A percentile compares a stretch with the other conserved stretches of the same genome.
Conservation (phyloP, 2,113 vertebrate genomes). For the Brachirus orientalis region DNA sequence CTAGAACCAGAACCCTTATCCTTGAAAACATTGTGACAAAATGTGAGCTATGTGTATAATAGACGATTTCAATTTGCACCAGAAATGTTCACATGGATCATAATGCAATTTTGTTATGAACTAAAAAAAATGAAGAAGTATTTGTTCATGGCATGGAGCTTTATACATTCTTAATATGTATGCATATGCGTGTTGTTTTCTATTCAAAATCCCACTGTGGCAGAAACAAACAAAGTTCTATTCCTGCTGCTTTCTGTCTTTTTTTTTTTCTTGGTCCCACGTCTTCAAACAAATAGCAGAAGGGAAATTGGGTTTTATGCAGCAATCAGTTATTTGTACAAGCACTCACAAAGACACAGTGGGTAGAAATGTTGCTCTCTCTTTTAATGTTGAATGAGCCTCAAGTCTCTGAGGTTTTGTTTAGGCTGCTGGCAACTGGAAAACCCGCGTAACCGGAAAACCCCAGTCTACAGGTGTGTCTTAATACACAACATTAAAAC, state of each 20-base stretch:
- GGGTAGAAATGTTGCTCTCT: neutral
- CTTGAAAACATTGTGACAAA: neutral
- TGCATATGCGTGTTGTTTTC: constrained; percentile 31
- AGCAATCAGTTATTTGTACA: constrained; percentile 42
- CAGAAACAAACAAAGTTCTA: constrained; percentile 56
- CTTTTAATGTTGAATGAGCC: too few relatives aligned
- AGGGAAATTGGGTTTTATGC: constrained; percentile 38
- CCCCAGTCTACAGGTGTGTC: too few relatives aligned
- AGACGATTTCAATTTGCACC: constrained; percentile 7
- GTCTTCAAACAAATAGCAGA: constrained; percentile 41
- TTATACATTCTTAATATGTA: constrained; percentile 29
- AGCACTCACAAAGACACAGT: neutral
- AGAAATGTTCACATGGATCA: constrained; percentile 31
- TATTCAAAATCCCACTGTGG: constrained; percentile 50
- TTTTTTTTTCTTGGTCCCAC: constrained; percentile 2
- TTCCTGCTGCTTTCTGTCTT: constrained; percentile 42
- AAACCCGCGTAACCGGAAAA: too few relatives aligned
- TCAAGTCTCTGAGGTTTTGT: too few relatives aligned
- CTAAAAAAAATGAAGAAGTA: constrained; percentile 25
- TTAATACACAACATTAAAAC: too few relatives aligned
- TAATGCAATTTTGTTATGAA: constrained; percentile 11
- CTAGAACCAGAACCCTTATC: neutral
- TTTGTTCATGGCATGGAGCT: constrained; percentile 38
- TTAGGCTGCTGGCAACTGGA: too few relatives aligned
- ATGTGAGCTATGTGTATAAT: neutral